Evolutionary conservation across 2,113 vertebrate genomes (phyloP).

Genomic region (Rhadina sibilatrix): DNA sequence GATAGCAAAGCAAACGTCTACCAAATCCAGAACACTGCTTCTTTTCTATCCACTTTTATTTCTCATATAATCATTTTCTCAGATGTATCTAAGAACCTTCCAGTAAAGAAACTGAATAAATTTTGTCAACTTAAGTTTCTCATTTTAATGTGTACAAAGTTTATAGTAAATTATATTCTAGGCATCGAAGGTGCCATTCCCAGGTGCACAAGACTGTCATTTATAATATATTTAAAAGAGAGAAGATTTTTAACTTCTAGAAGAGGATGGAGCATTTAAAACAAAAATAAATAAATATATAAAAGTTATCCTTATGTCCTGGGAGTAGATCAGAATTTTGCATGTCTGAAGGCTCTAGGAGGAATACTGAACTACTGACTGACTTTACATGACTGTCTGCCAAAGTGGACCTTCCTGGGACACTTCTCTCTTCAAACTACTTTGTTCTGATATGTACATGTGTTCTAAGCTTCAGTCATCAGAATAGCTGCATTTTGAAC

Average conservation of each 20-base stretch:
- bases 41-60: neutral
- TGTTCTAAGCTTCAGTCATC: neutral
- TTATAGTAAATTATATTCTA: neutral
- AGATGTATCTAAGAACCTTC: neutral
- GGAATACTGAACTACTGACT: neutral
- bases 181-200: fast-evolving
- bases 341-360: neutral
- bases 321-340: neutral
- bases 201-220: neutral
- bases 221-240: neutral
- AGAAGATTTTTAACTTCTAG: neutral
- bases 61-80: neutral
- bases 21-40: neutral
- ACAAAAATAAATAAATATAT: neutral
- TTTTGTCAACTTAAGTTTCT: neutral
- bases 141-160: neutral
- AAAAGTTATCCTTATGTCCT: neutral
- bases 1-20: neutral
- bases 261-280: neutral
- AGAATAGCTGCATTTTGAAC: neutral
- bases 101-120: neutral
- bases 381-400: neutral
- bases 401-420: neutral
- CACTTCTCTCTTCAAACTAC: neutral
- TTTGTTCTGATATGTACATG: neutral